Conservation (phyloP, 2,113 vertebrate species). For the Phalacrocorax brasilianus region DNA sequence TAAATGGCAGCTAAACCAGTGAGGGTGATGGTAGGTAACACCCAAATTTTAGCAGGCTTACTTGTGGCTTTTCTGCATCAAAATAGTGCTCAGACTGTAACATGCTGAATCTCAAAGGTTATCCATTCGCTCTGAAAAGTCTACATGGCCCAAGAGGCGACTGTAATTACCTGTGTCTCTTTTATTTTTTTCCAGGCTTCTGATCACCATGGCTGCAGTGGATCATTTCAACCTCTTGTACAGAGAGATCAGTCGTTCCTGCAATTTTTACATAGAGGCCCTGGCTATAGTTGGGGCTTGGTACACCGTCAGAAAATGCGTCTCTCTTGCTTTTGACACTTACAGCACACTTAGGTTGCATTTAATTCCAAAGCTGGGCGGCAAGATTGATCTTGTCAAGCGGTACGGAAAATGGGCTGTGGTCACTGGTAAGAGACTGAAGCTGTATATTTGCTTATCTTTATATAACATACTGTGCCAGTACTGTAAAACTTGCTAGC, state of each 20-base stretch:
- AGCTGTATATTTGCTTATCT: background rate
- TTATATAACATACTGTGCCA: background rate
- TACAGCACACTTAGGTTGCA: conserved; percentile 83
- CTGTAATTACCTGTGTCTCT: background rate
- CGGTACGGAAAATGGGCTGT: conserved; percentile 91
- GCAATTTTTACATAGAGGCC: conserved; percentile 83
- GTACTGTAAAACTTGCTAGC: background rate
- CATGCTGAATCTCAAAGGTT: background rate
- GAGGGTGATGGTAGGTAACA: background rate
- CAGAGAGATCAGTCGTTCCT: conserved; percentile 86
- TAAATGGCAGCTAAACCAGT: background rate
- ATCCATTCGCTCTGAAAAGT: background rate
- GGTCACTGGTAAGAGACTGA: conserved; percentile 82
- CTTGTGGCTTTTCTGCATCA: background rate
- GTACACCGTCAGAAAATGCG: conserved; percentile 80
- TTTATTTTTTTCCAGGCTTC: conserved; percentile 2
- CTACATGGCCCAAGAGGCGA: background rate
- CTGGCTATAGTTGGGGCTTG: conserved; percentile 89
- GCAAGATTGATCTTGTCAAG: conserved; percentile 73
- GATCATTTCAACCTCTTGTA: conserved; percentile 91
- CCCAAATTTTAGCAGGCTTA: background rate
- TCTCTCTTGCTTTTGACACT: conserved; percentile 75
- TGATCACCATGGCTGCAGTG: conserved; percentile 87
- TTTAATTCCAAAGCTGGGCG: conserved; percentile 82
- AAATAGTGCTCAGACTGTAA: background rate